phyloP scores from a whole-genome alignment of 2,113 vertebrate genomes.

The Orientallactaga bullata region DNA sequence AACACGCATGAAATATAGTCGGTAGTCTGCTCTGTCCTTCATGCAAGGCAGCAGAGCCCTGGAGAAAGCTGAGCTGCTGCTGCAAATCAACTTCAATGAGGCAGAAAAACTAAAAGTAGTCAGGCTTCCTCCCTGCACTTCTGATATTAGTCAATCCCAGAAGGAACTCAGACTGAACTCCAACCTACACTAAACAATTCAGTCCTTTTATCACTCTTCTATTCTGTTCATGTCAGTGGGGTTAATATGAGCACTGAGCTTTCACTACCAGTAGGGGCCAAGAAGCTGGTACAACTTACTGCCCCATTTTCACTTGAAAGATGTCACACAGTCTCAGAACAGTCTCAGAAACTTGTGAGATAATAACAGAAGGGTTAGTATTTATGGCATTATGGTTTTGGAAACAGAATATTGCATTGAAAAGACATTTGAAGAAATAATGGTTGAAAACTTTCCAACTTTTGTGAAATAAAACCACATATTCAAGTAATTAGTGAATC shows the following conservation, averaged over 20 bases:
- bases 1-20: background rate
- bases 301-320: background rate
- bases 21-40: background rate
- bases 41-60: background rate
- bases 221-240: background rate
- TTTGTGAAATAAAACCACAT: background rate
- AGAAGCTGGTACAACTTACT: background rate
- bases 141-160: background rate
- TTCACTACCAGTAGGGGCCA: background rate
- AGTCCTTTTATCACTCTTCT: background rate
- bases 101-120: background rate
- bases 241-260: too few species aligned
- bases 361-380: background rate
- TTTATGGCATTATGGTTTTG: background rate
- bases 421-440: constrained; percentile 25
- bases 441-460: background rate
- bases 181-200: background rate
- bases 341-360: background rate
- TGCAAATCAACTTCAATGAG: background rate
- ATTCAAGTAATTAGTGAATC: constrained; percentile 3
- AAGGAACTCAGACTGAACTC: background rate
- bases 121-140: background rate
- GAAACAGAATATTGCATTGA: background rate
- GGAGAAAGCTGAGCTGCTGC: background rate
- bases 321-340: background rate